Conservation (phyloP, 2,797 vertebrate species). For the Rachycentron canadum region DNA sequence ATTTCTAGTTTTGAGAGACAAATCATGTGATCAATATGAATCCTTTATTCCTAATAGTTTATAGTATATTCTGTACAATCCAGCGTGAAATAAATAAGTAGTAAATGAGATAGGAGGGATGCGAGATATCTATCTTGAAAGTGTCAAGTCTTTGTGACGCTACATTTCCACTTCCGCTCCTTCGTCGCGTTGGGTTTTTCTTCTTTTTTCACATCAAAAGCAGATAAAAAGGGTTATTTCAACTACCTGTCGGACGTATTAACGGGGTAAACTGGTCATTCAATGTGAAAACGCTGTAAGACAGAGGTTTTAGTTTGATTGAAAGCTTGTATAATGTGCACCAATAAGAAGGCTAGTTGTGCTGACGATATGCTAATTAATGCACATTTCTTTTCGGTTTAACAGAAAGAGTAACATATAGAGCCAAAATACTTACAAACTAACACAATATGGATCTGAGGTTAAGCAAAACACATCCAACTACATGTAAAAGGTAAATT, state of each 20-base stretch:
- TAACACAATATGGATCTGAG: rapidly evolving
- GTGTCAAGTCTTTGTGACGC: slow-evolving; percentile 22
- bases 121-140: slow-evolving; percentile 4
- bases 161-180: slow-evolving; percentile 46
- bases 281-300: rapidly evolving
- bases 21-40: rapidly evolving
- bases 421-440: rapidly evolving
- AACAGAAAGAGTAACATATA: not conserved
- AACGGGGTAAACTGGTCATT: rapidly evolving
- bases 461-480: rapidly evolving
- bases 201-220: not conserved
- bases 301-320: rapidly evolving
- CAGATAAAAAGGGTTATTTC: rapidly evolving
- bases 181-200: rapidly evolving
- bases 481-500: rapidly evolving
- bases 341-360: slow-evolving; percentile 66
- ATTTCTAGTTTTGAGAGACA: rapidly evolving
- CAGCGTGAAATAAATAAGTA: rapidly evolving
- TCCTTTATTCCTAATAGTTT: rapidly evolving
- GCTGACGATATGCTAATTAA: slow-evolving; percentile 42
- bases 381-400: not conserved
- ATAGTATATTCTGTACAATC: rapidly evolving
- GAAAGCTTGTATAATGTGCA: not conserved
- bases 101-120: not conserved
- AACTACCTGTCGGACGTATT: rapidly evolving